These are phyloP conservation scores for Steatocranus sp. DNA, from an alignment of 2,797 vertebrate genomes.

Conservation along the genomic window DNA sequence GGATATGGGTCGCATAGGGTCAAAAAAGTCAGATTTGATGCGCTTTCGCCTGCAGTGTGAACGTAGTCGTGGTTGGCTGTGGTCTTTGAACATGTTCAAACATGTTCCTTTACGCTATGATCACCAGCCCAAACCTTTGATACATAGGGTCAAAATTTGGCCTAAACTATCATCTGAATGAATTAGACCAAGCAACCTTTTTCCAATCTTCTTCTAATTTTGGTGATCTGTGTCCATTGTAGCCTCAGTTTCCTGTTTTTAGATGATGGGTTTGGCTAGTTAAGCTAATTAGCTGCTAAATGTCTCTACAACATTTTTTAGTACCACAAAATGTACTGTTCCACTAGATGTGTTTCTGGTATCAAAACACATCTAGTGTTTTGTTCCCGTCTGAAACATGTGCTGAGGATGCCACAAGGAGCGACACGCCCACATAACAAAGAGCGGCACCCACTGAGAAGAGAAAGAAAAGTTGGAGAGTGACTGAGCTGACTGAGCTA, in stretches of 20 bases:
- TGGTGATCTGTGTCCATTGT: background rate
- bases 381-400: background rate
- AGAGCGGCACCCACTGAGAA: background rate
- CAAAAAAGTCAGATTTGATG: no score
- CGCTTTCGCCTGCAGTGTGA: no score
- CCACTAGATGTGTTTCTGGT: background rate
- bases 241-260: background rate
- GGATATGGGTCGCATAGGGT: no score
- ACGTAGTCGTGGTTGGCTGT: no score
- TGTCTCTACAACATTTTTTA: background rate
- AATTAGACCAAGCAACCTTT: background rate
- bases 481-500: background rate
- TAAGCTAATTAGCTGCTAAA: background rate
- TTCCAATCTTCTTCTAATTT: background rate
- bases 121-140: no score
- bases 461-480: background rate
- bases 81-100: no score
- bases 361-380: no score
- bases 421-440: background rate
- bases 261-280: background rate
- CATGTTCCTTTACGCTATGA: no score
- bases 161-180: background rate
- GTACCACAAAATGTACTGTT: background rate
- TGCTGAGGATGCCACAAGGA: background rate
- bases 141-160: rapidly evolving